Evolutionary conservation across 1,140 invertebrate species (phyloP).

Genomic region (Cylas formicarius): DNA sequence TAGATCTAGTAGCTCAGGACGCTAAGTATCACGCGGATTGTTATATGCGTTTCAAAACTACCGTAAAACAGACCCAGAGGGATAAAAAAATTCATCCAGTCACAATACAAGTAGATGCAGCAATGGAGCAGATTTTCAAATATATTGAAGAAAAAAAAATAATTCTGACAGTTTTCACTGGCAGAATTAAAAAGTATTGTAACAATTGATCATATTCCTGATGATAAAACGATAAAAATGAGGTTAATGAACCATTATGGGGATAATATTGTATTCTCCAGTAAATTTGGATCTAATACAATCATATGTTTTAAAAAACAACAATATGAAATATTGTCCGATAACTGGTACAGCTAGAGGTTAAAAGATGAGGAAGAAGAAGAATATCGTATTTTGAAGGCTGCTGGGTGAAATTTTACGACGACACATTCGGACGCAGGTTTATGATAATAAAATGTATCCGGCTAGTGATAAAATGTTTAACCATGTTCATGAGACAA

Average conservation of each 20-base stretch:
- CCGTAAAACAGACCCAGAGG: too few relatives aligned
- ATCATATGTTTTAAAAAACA: constrained; percentile 15
- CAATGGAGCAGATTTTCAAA: too few relatives aligned
- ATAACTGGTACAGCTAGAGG: constrained; percentile 20
- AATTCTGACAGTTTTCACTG: too few relatives aligned
- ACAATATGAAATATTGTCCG: constrained; percentile 10
- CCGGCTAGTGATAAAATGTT: constrained; percentile 22
- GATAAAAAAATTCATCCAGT: too few relatives aligned
- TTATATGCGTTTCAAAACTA: too few relatives aligned
- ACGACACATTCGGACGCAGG: constrained; percentile 12
- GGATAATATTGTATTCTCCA: constrained; percentile 18
- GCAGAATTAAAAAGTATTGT: constrained; percentile 7
- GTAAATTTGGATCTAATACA: constrained; percentile 20
- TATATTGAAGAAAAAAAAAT: too few relatives aligned
- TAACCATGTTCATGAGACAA: constrained; percentile 20
- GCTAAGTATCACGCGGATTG: too few relatives aligned
- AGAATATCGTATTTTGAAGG: constrained; percentile 18
- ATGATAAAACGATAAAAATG: constrained; percentile 11
- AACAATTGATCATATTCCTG: constrained; percentile 4
- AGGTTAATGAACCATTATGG: constrained; percentile 12
- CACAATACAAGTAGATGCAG: too few relatives aligned
- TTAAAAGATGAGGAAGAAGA: constrained; percentile 13
- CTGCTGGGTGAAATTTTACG: constrained; percentile 17
- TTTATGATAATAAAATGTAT: constrained; percentile 18
- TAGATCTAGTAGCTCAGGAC: too few relatives aligned